These are phyloP conservation scores for Eulacestoma nigropectus DNA, from an alignment of 2,113 vertebrate species.

Conservation along the genomic window DNA sequence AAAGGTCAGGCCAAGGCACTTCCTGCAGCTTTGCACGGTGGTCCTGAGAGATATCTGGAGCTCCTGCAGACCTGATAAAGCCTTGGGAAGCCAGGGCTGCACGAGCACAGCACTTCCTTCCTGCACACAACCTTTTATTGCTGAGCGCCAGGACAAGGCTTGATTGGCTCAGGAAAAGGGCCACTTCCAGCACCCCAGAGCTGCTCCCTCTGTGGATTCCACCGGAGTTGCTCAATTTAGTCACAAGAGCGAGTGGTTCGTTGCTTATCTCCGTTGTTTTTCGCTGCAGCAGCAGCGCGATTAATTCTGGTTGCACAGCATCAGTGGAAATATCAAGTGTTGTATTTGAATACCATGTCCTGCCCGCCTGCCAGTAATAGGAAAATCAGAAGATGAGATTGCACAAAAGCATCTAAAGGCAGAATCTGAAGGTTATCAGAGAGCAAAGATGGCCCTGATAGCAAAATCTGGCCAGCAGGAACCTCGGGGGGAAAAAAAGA, in stretches of 20 bases:
- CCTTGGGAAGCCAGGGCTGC: not conserved
- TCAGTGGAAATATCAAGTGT: not conserved
- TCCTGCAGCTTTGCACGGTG: conserved; percentile 34
- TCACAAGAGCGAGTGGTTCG: not conserved
- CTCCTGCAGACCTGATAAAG: conserved; percentile 23
- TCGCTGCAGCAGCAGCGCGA: not conserved
- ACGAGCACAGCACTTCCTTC: conserved; percentile 20
- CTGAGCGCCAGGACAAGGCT: not conserved
- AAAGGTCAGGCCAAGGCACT: conserved; percentile 53
- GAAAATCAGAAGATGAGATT: not conserved
- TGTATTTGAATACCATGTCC: not conserved
- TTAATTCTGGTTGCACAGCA: not conserved
- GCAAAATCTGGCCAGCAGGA: not conserved
- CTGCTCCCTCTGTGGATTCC: not conserved
- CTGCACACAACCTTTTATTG: conserved; percentile 17
- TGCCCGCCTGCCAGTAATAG: not conserved
- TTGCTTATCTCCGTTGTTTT: not conserved
- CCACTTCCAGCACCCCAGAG: not conserved
- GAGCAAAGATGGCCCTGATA: not conserved
- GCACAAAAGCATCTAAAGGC: not conserved
- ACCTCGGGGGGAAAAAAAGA: not conserved
- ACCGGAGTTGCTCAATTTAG: not conserved
- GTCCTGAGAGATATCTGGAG: conserved; percentile 31
- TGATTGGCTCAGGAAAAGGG: not conserved
- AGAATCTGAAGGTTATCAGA: not conserved